Percentiles rank a stretch among this genome's conserved stretches.
Evolutionary conservation across 2,888 invertebrate genomes (phyloP).

Genomic region (Scaptomyza polygonia): DNA sequence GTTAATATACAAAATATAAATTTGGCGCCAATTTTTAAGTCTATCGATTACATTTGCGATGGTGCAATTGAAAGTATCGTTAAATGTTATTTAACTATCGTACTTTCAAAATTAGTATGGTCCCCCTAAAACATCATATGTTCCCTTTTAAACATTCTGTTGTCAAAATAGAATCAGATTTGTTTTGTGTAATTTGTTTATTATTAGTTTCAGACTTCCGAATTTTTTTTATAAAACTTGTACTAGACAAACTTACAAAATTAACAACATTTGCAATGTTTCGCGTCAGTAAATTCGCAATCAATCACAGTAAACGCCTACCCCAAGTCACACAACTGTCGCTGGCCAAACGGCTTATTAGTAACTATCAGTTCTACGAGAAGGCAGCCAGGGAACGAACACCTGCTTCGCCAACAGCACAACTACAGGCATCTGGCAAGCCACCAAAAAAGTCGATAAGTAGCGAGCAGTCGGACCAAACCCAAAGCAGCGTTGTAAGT

Average conservation of each 20-base stretch:
- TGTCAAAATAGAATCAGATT: conserved; percentile 39
- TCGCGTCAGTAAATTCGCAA: conserved; percentile 31
- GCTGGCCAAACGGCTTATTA: conserved; percentile 24
- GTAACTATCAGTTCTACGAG: background rate
- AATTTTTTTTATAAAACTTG: conserved; percentile 4
- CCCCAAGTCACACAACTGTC: conserved; percentile 22
- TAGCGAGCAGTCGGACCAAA: conserved; percentile 12
- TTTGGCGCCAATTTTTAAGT: conserved; percentile 1
- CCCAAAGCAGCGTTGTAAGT: conserved; percentile 13
- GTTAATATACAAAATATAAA: conserved; percentile 29
- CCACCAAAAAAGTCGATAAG: conserved; percentile 12
- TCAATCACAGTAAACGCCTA: background rate
- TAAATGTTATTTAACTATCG: background rate
- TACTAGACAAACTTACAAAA: conserved; percentile 21
- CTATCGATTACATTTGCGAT: conserved; percentile 20
- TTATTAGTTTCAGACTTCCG: conserved; percentile 1
- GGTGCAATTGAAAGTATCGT: background rate
- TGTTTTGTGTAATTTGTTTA: conserved; percentile 13
- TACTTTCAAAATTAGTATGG: conserved; percentile 11
- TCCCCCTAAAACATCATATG: conserved; percentile 33
- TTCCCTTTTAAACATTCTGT: conserved; percentile 24
- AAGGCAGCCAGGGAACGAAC: conserved; percentile 3
- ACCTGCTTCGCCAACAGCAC: conserved; percentile 1
- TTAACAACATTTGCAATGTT: conserved; percentile 44
- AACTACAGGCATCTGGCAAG: background rate